Percentiles rank a stretch among this genome's conserved stretches.
Conservation (phyloP, 2,888 invertebrate species). For the Limnephilus lunatus region DNA sequence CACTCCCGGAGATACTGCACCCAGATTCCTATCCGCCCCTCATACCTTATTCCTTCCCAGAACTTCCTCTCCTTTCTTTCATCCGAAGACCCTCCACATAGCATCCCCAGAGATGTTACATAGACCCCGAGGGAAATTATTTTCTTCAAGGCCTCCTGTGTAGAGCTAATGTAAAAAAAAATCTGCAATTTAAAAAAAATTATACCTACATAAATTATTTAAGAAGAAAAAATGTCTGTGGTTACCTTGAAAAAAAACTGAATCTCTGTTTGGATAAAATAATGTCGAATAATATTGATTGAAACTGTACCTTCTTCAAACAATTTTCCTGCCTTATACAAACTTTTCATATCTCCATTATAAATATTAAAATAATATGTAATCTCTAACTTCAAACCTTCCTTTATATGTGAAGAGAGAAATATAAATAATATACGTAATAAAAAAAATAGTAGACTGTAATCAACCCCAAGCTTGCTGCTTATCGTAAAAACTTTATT, state of each 20-base stretch:
- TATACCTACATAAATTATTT: too few relatives aligned
- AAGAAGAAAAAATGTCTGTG: not conserved
- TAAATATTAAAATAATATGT: not conserved
- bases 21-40: too few relatives aligned
- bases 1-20: not conserved
- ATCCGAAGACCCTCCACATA: too few relatives aligned
- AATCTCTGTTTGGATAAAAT: not conserved
- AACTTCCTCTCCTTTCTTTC: too few relatives aligned
- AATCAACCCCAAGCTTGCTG: not conserved
- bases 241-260: not conserved
- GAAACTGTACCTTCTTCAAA: not conserved
- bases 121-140: too few relatives aligned
- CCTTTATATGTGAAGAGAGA: not conserved
- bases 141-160: too few relatives aligned
- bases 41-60: too few relatives aligned
- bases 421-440: not conserved
- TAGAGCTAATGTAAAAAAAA: too few relatives aligned
- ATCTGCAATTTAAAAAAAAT: too few relatives aligned
- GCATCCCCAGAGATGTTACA: too few relatives aligned
- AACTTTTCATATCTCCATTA: conserved; percentile 3
- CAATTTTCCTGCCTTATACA: conserved; percentile 25
- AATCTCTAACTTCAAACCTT: not conserved
- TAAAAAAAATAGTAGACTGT: not conserved
- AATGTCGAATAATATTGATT: not conserved
- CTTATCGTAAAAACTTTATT: not conserved